A percentile compares a stretch with the other conserved stretches of the same genome.
Evolutionary conservation across 2,888 invertebrate genomes (phyloP).

Genomic region (Zaprionus lineosus): DNA sequence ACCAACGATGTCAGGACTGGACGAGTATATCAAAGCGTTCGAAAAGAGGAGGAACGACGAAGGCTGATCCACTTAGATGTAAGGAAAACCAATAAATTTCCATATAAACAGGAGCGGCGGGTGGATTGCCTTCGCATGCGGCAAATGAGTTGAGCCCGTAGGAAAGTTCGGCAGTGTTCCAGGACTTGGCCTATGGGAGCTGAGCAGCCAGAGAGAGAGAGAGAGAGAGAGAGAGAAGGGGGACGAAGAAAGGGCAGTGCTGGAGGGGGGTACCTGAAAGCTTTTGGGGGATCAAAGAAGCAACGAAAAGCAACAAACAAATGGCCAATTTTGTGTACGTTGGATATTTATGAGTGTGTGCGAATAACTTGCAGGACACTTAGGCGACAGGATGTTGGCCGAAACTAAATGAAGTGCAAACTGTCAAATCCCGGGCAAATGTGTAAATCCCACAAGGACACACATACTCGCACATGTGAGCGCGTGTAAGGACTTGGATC

Average conservation of each 20-base stretch:
- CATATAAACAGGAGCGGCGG: constrained; percentile 29
- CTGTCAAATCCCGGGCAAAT: constrained; percentile 39
- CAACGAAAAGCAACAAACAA: constrained; percentile 22
- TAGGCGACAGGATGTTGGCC: not conserved
- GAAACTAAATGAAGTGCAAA: constrained; percentile 64
- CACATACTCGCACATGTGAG: constrained; percentile 1
- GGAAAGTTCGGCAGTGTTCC: constrained; percentile 46
- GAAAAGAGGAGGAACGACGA: constrained; percentile 21
- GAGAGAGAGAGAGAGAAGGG: too few species aligned
- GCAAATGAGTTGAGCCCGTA: constrained; percentile 54
- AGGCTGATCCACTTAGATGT: constrained; percentile 62
- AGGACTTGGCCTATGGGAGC: constrained; percentile 27
- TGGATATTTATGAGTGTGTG: constrained; percentile 30
- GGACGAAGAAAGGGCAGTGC: too few species aligned
- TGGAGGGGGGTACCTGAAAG: not conserved
- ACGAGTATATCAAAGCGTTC: too few species aligned
- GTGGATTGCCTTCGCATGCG: constrained; percentile 22
- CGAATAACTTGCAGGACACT: constrained; percentile 19
- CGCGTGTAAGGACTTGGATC: constrained; percentile 5
- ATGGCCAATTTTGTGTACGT: constrained; percentile 32
- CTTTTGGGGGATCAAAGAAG: constrained; percentile 7
- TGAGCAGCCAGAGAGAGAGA: too few species aligned
- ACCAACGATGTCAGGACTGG: not conserved
- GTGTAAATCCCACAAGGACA: constrained; percentile 61
- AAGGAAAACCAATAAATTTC: constrained; percentile 61